A percentile compares a stretch with the other conserved stretches of the same genome.
These are phyloP conservation scores for Adineta ricciae DNA, from an alignment of 2,888 invertebrate genomes.

Conservation along the genomic window DNA sequence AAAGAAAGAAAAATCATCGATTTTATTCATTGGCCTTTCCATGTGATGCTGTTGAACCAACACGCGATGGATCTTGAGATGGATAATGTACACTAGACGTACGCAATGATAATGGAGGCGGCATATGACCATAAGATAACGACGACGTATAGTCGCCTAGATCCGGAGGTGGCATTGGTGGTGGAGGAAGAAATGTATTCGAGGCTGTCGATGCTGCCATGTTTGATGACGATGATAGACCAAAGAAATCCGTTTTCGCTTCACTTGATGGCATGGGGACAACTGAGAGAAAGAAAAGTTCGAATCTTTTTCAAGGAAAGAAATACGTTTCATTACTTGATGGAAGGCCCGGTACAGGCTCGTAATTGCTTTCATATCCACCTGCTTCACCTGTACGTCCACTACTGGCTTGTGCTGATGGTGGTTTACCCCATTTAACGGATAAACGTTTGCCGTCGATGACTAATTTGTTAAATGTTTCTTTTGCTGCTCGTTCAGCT, in stretches of 20 bases:
- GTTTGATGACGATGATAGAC: neutral
- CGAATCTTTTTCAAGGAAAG: neutral
- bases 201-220: neutral
- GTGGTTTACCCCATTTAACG: constrained; percentile 69
- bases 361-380: neutral
- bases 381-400: neutral
- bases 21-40: neutral
- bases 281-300: neutral
- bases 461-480: constrained; percentile 79
- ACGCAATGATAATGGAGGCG: neutral
- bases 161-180: neutral
- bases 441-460: constrained; percentile 67
- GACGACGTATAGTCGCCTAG: neutral
- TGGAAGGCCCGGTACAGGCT: constrained; percentile 28
- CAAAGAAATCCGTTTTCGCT: constrained; percentile 31
- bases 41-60: neutral
- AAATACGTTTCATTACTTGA: neutral
- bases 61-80: constrained; percentile 21
- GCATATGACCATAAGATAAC: neutral
- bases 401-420: neutral
- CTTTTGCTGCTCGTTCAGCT: constrained; percentile 68
- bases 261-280: constrained; percentile 29
- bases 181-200: neutral
- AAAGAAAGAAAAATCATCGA: neutral
- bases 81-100: neutral